A percentile compares a stretch with the other conserved stretches of the same genome.
Evolutionary conservation across 2,888 invertebrate species (phyloP).

Genomic region (Netelia inedita): DNA sequence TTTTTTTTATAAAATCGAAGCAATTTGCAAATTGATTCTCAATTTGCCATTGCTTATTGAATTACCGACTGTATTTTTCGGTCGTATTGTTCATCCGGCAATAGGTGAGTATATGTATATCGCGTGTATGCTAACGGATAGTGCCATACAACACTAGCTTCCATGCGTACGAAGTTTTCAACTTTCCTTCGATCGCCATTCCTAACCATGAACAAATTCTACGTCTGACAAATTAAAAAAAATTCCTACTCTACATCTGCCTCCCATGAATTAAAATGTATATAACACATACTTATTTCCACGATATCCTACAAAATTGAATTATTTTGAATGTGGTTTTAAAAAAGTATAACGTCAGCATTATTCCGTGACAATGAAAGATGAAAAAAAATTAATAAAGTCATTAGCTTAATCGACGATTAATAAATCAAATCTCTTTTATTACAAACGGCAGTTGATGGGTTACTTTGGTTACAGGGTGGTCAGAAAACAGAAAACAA

Average conservation of each 20-base stretch:
- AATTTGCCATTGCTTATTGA: neutral
- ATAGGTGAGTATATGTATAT: conserved; percentile 36
- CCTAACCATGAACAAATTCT: neutral
- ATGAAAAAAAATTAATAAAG: no score
- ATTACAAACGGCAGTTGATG: conserved; percentile 74
- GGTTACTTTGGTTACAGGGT: conserved; percentile 84
- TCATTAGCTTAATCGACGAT: neutral
- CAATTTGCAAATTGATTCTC: neutral
- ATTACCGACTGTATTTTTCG: neutral
- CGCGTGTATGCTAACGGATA: neutral
- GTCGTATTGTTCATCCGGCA: neutral
- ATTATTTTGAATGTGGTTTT: no score
- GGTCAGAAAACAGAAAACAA: conserved; percentile 83
- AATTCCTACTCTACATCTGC: no score
- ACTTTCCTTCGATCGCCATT: conserved; percentile 13
- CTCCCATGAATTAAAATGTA: no score
- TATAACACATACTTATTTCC: no score
- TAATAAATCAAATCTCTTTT: neutral
- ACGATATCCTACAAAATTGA: no score
- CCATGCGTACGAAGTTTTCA: neutral
- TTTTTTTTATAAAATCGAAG: neutral
- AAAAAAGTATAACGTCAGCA: no score
- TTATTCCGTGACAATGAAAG: no score
- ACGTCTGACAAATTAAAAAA: conserved; percentile 2
- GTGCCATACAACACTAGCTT: neutral